Base-by-base conservation (phyloP, 2,113 vertebrate species). In the Hirundichthys speculiger region DNA sequence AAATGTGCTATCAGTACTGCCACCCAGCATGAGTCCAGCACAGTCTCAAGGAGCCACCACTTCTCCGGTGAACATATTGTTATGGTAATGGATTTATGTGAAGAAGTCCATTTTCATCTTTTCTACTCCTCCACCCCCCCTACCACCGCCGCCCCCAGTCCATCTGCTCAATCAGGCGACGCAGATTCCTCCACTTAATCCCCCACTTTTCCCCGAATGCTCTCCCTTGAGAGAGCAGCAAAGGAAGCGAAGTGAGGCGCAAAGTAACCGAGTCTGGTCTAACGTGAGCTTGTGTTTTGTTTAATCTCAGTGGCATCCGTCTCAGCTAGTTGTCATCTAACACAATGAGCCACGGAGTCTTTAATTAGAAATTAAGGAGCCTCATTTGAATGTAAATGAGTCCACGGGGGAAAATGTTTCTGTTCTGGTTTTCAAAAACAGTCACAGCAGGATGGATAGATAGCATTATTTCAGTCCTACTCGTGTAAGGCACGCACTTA, bases 371-470 rank as follows among this genome's bases (percentile, higher is more conserved):
- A 75, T 40, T 43, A 43, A 43, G 56, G 68, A 56, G 75, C 64
- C 65, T 81, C 69, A 83, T 89, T 81, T 89, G 68, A 87, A 83
- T 86, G 71, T 78, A 83, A 89, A 88, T 85, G 59, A 77, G 73
- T n/a, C 65, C 73, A 55, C 16, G 40, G 55, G 66, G 15, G 64
- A 50, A 53, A 62, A 69, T 34, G 52, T 79, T 60, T 79, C 25
- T 64, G 56, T 58, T 72, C 13, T 42, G 55, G 15, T 60, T 62
- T 68, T 43, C 20, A 15, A 15, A n/a, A 13, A 21, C 55, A 39
- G 27, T 56, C 56, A 8, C 40, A 54, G 24, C 47, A 63, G 48
- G 64, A 56, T 25, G 40, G 14, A 53, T 38, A 12, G 25, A 55
- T 68, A 39, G 2, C 18, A 13, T 67, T 63, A 60, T 24, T 65